These are phyloP conservation scores for Cacatua alba DNA, from an alignment of 2,113 vertebrate species.

Conservation along the genomic window DNA sequence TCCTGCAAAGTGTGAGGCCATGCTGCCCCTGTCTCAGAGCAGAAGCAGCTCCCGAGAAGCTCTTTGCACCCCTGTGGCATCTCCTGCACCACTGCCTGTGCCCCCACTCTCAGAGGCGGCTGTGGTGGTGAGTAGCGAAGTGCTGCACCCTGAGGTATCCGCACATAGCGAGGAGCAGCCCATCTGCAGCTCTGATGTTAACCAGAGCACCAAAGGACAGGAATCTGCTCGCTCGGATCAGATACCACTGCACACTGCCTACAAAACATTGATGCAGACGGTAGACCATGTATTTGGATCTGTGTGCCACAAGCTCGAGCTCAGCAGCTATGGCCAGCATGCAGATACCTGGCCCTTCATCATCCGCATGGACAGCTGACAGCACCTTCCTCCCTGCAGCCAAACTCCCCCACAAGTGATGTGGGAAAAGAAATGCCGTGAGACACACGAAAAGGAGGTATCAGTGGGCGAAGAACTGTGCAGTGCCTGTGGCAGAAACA, in stretches of 20 bases:
- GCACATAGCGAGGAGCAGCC: background rate
- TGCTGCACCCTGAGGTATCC: fast-evolving
- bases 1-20: too few species aligned
- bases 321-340: background rate
- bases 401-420: background rate
- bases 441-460: background rate
- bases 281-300: background rate
- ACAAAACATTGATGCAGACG: fast-evolving
- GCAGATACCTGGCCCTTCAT: background rate
- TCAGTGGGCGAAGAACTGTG: background rate
- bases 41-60: background rate
- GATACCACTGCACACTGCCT: background rate
- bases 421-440: background rate
- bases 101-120: too few species aligned
- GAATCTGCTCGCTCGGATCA: background rate
- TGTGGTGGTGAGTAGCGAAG: fast-evolving
- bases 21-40: fast-evolving
- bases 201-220: background rate
- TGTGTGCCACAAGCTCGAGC: fast-evolving
- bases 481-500: background rate
- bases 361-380: background rate
- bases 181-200: background rate
- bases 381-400: background rate
- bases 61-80: fast-evolving
- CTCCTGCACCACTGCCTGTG: fast-evolving